Evolutionary conservation across 2,113 vertebrate species (phyloP).

Genomic region (Ptychochromis oligacanthus): DNA sequence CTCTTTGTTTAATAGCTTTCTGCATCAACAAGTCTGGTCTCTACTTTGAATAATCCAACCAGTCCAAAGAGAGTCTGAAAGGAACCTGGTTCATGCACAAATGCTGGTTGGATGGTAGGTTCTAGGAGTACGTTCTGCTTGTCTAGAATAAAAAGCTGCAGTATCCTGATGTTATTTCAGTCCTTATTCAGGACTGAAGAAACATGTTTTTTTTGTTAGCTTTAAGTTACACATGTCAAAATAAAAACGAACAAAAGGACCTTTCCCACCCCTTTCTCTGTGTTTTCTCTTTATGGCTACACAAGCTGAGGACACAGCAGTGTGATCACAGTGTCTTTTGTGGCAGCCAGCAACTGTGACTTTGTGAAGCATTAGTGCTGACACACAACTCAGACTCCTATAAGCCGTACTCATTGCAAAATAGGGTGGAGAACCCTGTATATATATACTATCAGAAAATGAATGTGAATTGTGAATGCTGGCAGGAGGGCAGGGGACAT

Average conservation of each 20-base stretch:
- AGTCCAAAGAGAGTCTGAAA: too few relatives aligned
- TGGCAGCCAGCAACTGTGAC: background rate
- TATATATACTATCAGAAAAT: background rate
- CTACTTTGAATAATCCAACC: too few relatives aligned
- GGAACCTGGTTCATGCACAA: too few relatives aligned
- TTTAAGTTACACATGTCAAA: background rate
- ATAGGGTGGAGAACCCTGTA: background rate
- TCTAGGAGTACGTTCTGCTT: background rate
- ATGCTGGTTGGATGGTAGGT: background rate
- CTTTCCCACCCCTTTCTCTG: accelerated
- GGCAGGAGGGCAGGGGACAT: background rate
- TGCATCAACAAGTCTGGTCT: background rate
- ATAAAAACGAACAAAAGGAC: background rate
- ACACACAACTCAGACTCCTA: background rate
- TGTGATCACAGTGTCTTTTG: accelerated
- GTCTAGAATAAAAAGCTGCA: background rate
- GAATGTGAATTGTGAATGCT: background rate
- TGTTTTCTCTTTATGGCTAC: background rate
- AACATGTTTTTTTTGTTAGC: background rate
- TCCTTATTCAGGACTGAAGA: background rate
- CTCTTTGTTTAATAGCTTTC: background rate
- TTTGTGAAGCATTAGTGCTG: background rate
- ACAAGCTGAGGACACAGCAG: background rate
- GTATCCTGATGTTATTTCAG: background rate
- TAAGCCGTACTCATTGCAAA: background rate